Percentiles rank a stretch among this genome's conserved stretches.
These are phyloP conservation scores for Collichthys lucidus DNA, from an alignment of 2,113 vertebrate genomes.

Conservation along the genomic window DNA sequence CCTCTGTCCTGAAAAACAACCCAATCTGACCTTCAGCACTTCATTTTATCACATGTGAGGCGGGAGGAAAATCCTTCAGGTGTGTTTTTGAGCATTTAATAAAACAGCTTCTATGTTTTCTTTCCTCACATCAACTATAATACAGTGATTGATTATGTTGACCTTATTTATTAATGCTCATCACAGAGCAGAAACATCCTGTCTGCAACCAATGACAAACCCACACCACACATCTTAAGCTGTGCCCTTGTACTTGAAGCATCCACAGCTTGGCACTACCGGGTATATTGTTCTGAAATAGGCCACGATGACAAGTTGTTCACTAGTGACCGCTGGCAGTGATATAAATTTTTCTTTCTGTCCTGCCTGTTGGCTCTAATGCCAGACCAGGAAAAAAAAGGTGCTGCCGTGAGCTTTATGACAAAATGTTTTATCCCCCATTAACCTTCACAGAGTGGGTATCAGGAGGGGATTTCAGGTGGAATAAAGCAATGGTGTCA, in stretches of 20 bases:
- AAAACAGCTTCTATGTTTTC: not conserved
- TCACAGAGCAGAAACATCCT: slow-evolving; percentile 4
- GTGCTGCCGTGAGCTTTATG: slow-evolving; percentile 70
- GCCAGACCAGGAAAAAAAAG: slow-evolving; percentile 48
- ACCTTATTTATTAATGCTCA: slow-evolving; percentile 12
- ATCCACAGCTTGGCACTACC: slow-evolving; percentile 36
- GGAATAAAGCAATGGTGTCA: slow-evolving; percentile 67
- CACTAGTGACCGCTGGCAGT: slow-evolving; percentile 66
- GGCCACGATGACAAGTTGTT: slow-evolving; percentile 76
- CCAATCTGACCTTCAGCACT: slow-evolving; percentile 55
- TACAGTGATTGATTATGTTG: not conserved
- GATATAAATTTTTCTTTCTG: slow-evolving; percentile 62
- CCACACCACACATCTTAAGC: slow-evolving; percentile 33
- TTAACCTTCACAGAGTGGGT: slow-evolving; percentile 77
- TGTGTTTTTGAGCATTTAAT: slow-evolving; percentile 7
- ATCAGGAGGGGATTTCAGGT: slow-evolving; percentile 70
- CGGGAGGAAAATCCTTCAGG: slow-evolving; percentile 13
- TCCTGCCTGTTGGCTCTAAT: slow-evolving; percentile 62
- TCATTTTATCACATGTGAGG: slow-evolving; percentile 31
- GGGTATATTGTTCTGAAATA: slow-evolving; percentile 67
- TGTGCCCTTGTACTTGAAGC: slow-evolving; percentile 58
- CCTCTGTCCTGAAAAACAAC: slow-evolving; percentile 46
- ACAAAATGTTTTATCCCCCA: slow-evolving; percentile 81
- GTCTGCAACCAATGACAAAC: slow-evolving; percentile 6
- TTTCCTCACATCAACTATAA: not conserved